These are phyloP conservation scores for Tetragnatha versicolor DNA, from an alignment of 1,140 invertebrate genomes.

Conservation along the genomic window DNA sequence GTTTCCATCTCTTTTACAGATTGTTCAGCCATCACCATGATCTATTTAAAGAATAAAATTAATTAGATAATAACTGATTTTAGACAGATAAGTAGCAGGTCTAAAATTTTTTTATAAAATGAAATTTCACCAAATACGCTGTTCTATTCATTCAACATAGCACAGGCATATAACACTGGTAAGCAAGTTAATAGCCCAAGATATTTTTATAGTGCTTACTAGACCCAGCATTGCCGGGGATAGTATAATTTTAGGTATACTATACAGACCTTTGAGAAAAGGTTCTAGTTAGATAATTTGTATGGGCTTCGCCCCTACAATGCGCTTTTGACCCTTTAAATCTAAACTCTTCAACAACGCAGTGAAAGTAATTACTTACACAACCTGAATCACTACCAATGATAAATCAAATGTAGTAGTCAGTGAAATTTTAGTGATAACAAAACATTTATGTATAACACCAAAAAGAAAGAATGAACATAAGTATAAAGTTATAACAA, in stretches of 20 bases:
- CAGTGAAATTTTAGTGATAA: background rate
- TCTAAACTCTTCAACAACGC: too few species aligned
- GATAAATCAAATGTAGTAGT: background rate
- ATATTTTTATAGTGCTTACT: background rate
- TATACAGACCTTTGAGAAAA: too few species aligned
- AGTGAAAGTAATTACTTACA: too few species aligned
- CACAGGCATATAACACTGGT: too few species aligned
- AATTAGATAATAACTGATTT: background rate
- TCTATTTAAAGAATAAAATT: background rate
- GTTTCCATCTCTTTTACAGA: background rate
- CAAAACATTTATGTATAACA: background rate
- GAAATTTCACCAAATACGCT: background rate
- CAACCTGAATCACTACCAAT: too few species aligned
- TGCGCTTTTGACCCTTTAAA: too few species aligned
- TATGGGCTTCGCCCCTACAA: too few species aligned
- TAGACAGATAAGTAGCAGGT: background rate
- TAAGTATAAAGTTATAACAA: background rate
- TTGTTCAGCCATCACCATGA: slow-evolving; percentile 27
- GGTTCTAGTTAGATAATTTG: too few species aligned
- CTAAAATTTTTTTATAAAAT: background rate
- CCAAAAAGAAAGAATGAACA: background rate
- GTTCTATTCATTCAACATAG: too few species aligned
- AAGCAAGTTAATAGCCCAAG: background rate
- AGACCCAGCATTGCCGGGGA: too few species aligned
- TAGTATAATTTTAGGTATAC: too few species aligned